A percentile compares a stretch with the other conserved stretches of the same genome.
phyloP scores from a whole-genome alignment of 2,797 vertebrate species.

The Periparus ater region DNA sequence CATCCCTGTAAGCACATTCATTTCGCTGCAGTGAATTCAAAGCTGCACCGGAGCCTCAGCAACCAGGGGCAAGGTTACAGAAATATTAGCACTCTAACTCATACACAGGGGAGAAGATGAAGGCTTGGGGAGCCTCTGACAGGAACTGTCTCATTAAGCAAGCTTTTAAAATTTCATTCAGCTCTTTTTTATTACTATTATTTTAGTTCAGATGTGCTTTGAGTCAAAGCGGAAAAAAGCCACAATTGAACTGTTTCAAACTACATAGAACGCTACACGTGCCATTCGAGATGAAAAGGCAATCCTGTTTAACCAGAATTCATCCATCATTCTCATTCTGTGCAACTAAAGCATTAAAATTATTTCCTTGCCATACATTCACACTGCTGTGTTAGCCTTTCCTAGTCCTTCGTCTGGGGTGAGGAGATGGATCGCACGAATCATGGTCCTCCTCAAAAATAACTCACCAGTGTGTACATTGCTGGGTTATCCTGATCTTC shows the following conservation, averaged over 20 bases:
- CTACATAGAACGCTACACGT: accelerated
- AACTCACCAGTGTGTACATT: not conserved
- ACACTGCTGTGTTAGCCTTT: not conserved
- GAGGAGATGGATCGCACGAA: not conserved
- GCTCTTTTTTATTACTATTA: not conserved
- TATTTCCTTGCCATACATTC: not conserved
- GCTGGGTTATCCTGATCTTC: not conserved
- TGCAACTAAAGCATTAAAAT: not conserved
- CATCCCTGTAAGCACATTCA: not conserved
- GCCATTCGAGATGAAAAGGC: not conserved
- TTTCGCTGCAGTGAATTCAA: not conserved
- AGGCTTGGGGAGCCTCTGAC: not conserved
- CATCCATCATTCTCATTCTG: not conserved
- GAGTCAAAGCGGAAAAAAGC: not conserved
- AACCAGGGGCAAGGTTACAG: not conserved
- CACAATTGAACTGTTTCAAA: not conserved
- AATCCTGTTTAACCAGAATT: not conserved
- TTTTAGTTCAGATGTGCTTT: not conserved
- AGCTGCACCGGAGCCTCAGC: not conserved
- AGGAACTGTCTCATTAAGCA: not conserved
- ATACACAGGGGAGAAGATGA: not conserved
- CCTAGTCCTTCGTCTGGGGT: not conserved
- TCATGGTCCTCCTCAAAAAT: not conserved
- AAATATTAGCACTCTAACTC: not conserved
- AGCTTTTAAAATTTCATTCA: conserved; percentile 13